These are phyloP conservation scores for Steinernema feltiae DNA, from an alignment of 1,140 invertebrate genomes.

Conservation along the genomic window DNA sequence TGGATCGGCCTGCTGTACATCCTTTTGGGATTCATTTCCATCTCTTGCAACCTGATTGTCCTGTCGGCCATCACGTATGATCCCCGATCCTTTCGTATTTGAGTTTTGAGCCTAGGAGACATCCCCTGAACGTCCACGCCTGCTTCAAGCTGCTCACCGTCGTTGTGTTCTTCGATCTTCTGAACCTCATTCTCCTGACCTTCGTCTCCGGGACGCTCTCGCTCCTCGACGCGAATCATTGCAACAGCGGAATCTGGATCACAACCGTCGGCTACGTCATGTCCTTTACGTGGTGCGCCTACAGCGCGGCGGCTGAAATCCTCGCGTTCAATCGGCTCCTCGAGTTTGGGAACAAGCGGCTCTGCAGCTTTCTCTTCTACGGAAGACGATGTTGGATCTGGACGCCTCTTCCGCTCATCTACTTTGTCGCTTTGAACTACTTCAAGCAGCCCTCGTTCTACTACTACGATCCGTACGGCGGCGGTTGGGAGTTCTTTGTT, in stretches of 20 bases:
- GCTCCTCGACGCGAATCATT: neutral
- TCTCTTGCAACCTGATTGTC: neutral
- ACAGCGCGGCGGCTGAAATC: neutral
- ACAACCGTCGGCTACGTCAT: neutral
- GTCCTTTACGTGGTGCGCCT: neutral
- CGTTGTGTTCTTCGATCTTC: neutral
- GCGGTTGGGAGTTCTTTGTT: neutral
- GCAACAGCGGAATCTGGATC: neutral
- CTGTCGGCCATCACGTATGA: neutral
- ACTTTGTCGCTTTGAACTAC: neutral
- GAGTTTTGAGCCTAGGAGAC: neutral
- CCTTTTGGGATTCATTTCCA: neutral
- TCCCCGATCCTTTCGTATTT: too few species aligned
- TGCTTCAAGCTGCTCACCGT: conserved; percentile 10
- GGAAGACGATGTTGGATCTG: neutral
- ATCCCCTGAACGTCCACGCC: neutral
- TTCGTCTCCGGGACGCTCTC: neutral
- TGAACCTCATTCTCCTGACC: neutral
- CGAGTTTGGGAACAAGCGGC: neutral
- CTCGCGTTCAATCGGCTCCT: neutral
- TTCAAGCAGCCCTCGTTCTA: neutral
- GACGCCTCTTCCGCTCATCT: neutral
- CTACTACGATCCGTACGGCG: neutral
- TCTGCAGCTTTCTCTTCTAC: neutral
- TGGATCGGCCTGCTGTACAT: neutral